These are phyloP conservation scores for Halictus rubicundus DNA, from an alignment of 1,140 invertebrate species.

Conservation along the genomic window DNA sequence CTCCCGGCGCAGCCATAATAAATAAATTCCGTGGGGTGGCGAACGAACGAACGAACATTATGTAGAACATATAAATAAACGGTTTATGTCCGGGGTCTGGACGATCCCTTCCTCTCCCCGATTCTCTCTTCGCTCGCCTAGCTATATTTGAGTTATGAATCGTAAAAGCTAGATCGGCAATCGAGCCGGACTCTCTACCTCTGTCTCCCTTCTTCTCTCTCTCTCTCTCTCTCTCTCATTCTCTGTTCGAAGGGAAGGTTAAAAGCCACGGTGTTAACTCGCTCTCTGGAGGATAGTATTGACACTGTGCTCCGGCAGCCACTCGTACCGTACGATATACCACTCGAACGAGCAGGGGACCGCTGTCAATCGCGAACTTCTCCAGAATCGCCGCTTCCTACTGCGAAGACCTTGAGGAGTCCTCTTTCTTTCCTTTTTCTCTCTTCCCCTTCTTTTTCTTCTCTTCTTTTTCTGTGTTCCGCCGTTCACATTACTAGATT, in stretches of 20 bases:
- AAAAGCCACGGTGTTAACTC: slow-evolving; percentile 69
- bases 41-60: slow-evolving; percentile 63
- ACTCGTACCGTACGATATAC: slow-evolving; percentile 4
- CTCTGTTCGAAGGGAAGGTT: slow-evolving; percentile 47
- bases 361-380: slow-evolving; percentile 11
- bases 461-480: neutral
- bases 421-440: neutral
- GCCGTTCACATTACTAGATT: neutral
- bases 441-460: too few relatives aligned
- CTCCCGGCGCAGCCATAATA: slow-evolving; percentile 52
- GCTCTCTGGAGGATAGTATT: slow-evolving; percentile 63
- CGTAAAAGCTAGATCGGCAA: slow-evolving; percentile 78
- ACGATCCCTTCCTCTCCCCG: slow-evolving; percentile 61
- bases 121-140: slow-evolving; percentile 48
- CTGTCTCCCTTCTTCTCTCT: neutral
- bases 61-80: slow-evolving; percentile 79
- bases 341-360: slow-evolving; percentile 14
- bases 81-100: slow-evolving; percentile 73
- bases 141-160: slow-evolving; percentile 76
- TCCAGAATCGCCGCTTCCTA: slow-evolving; percentile 22
- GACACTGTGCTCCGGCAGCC: slow-evolving; percentile 47
- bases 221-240: slow-evolving; percentile 22
- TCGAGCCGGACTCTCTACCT: slow-evolving; percentile 57
- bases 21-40: slow-evolving; percentile 69
- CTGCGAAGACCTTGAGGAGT: neutral